Conservation (phyloP, 2,113 vertebrate genomes). For the Neoarius graeffei region DNA sequence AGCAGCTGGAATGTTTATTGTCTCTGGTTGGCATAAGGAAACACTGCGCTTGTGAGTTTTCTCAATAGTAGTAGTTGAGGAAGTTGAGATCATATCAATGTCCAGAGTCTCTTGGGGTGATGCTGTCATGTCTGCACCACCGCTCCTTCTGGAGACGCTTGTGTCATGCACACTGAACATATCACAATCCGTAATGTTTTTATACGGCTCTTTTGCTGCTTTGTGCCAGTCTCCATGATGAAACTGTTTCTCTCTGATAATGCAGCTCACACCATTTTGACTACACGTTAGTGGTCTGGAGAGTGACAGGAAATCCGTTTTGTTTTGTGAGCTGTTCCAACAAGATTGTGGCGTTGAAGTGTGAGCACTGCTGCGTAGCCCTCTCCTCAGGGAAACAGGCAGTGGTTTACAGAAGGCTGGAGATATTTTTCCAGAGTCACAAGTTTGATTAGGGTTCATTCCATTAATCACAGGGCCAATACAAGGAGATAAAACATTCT, state of each 20-base stretch:
- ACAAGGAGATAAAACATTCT: not conserved
- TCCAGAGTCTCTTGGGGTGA: not conserved
- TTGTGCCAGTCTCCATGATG: not conserved
- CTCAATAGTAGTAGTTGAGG: not conserved
- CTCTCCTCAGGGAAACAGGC: not conserved
- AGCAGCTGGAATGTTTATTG: conserved; percentile 45
- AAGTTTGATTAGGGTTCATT: conserved; percentile 44
- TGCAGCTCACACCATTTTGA: not conserved
- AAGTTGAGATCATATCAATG: not conserved
- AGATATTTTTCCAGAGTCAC: not conserved
- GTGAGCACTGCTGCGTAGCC: not conserved
- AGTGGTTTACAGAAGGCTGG: conserved; percentile 1
- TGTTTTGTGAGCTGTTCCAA: not conserved
- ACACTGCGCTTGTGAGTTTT: not conserved
- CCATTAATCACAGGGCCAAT: conserved; percentile 49
- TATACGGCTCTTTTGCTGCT: not conserved
- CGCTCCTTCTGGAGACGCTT: not conserved
- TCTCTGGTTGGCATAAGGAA: not conserved
- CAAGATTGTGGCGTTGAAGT: not conserved
- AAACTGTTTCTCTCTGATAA: not conserved
- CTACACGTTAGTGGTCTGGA: conserved; percentile 42
- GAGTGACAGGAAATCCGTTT: conserved; percentile 38
- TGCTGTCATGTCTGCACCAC: not conserved
- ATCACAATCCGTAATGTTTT: not conserved
- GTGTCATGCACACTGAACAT: not conserved